These are phyloP conservation scores for Apodemia hepburni DNA, from an alignment of 2,888 invertebrate genomes.

Conservation along the genomic window DNA sequence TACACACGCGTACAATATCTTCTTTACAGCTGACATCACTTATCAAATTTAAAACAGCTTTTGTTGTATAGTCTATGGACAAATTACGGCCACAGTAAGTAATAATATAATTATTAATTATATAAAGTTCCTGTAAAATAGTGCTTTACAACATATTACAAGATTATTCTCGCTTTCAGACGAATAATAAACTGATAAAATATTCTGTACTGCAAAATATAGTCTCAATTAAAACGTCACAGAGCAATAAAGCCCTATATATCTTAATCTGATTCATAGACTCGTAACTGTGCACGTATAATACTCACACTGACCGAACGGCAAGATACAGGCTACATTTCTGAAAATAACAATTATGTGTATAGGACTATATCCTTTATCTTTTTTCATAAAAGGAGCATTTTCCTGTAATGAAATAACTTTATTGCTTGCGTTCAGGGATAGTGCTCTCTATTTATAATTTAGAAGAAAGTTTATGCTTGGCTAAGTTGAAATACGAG, in stretches of 20 bases:
- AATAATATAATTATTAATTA: too few relatives aligned
- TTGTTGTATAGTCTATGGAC: too few relatives aligned
- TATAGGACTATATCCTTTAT: slow-evolving; percentile 1
- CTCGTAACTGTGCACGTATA: slow-evolving; percentile 25
- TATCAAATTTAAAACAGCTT: too few relatives aligned
- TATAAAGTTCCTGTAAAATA: too few relatives aligned
- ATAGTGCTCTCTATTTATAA: not conserved
- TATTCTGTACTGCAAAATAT: slow-evolving; percentile 54
- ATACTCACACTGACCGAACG: not conserved
- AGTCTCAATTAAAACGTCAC: slow-evolving; percentile 41
- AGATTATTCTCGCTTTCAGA: too few relatives aligned
- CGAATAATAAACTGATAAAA: slow-evolving; percentile 48
- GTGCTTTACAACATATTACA: too few relatives aligned
- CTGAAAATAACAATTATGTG: not conserved
- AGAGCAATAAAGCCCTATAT: slow-evolving; percentile 31
- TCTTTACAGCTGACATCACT: too few relatives aligned
- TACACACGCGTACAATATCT: too few relatives aligned
- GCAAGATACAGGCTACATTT: slow-evolving; percentile 19
- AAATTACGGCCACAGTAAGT: too few relatives aligned
- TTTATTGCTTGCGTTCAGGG: not conserved
- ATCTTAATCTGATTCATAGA: slow-evolving; percentile 32
- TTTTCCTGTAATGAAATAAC: not conserved
- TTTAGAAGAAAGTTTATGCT: not conserved
- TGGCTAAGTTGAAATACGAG: slow-evolving; percentile 8
- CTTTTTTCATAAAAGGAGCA: not conserved